phyloP scores from a whole-genome alignment of 2,113 vertebrate genomes.

The Antennarius striatus region DNA sequence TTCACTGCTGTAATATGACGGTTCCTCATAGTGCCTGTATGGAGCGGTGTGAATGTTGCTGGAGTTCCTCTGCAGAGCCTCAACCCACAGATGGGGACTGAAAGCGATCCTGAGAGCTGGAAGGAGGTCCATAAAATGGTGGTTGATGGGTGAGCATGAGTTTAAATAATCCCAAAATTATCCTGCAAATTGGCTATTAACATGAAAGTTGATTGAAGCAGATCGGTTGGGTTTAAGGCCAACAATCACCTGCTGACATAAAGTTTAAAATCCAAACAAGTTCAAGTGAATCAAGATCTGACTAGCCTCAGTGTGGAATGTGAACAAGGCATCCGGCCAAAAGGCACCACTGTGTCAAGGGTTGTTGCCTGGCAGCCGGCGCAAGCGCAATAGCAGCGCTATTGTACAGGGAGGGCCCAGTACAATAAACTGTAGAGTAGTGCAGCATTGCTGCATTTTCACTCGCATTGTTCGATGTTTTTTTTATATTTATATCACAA shows the following conservation, averaged over 20 bases:
- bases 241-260: neutral
- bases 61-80: slow-evolving; percentile 90
- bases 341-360: neutral
- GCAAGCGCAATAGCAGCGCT: neutral
- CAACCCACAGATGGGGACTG: slow-evolving; percentile 88
- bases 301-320: slow-evolving; percentile 28
- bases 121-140: slow-evolving; percentile 92
- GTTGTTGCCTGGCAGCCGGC: neutral
- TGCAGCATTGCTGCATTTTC: too few relatives aligned
- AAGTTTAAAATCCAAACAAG: neutral
- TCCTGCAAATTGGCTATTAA: neutral
- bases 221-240: neutral
- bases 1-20: too few relatives aligned
- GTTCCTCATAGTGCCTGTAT: slow-evolving; percentile 87
- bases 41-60: slow-evolving; percentile 96
- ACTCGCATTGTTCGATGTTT: too few relatives aligned
- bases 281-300: neutral
- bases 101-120: slow-evolving; percentile 90
- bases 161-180: neutral
- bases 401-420: neutral
- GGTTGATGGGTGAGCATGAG: slow-evolving; percentile 88
- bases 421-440: neutral
- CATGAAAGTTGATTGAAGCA: neutral
- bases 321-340: slow-evolving; percentile 4
- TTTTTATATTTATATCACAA: too few relatives aligned